These are phyloP conservation scores for Mesocricetus auratus DNA, from an alignment of 2,113 vertebrate genomes.

Conservation along the genomic window DNA sequence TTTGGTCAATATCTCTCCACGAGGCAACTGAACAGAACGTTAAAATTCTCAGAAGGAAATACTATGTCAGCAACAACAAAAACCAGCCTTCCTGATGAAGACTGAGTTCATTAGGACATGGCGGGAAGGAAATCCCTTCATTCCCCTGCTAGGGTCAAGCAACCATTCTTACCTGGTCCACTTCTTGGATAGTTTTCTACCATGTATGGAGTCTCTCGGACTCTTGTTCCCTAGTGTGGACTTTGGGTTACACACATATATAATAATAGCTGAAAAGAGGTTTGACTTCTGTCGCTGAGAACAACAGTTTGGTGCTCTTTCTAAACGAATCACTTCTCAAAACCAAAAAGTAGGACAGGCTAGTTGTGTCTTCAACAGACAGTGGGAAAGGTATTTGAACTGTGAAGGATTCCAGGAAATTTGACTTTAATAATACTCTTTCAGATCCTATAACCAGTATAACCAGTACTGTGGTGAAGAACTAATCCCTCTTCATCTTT, in stretches of 20 bases:
- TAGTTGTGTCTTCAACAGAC: background rate
- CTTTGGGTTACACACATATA: background rate
- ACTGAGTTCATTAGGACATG: background rate
- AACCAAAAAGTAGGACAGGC: background rate
- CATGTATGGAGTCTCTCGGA: background rate
- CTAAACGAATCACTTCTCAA: slow-evolving; percentile 39
- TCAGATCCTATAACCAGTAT: slow-evolving; percentile 67
- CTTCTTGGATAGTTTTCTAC: background rate
- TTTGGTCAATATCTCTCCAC: background rate
- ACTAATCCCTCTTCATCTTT: slow-evolving; percentile 38
- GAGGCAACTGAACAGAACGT: background rate
- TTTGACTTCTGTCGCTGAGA: background rate
- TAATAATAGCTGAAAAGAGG: background rate
- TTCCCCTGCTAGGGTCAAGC: background rate
- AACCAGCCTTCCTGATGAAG: background rate
- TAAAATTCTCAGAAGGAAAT: slow-evolving; percentile 19
- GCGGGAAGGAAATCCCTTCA: background rate
- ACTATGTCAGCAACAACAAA: background rate
- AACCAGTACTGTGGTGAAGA: slow-evolving; percentile 62
- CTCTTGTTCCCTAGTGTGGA: background rate
- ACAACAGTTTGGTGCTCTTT: background rate
- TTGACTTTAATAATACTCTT: slow-evolving; percentile 44
- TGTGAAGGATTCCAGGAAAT: slow-evolving; percentile 53
- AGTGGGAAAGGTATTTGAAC: slow-evolving; percentile 41
- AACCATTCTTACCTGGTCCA: background rate